Evolutionary conservation across 2,888 invertebrate species (phyloP), one percentile per base, ranked within the genome.

Genomic region (Cataglyphis livida): DNA sequence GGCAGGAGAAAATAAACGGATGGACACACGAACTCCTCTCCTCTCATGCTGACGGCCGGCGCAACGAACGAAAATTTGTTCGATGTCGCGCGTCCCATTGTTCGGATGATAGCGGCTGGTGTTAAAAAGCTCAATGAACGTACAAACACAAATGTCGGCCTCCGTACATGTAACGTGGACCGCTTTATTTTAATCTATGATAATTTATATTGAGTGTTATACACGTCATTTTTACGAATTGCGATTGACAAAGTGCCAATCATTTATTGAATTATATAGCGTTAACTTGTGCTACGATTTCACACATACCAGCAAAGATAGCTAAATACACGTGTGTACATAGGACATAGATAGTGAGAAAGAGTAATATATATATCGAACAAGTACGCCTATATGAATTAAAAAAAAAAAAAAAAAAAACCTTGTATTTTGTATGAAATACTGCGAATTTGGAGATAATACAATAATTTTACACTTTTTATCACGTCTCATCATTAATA

Each of bases 391-490:
- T 44, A 64, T 81, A 81, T 76, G 73, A 25, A 7, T 54, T 32
- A 65, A 44, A 44, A 44, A 44, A 4, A 44, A 44, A 9, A 38
- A 44, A 44, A 44, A 15, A 44, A 48, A 6, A 48, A 76, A 65
- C 41, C 59, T 73, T 88, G 73, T 87, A 79, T 76, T 89, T 89
- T 88, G 85, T 87, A 87, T 82, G 32, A 65, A 73, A 65, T 61
- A 51, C 59, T 62, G 64, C 83, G 44, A 51, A 68, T 76, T 48
- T 74, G 84, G 71, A 66, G 75, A 64, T 81, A 87, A 87, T 87
- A 88, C 81, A 66, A n/a, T 18, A 38, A 61, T 79, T 79, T 79
- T 79, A 73, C 78, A 79, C 78, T 79, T 79, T 79, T 79, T 44
- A 73, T 44, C 21, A 44, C 59, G 59, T 79, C 48, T 79, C 59